A percentile compares a stretch with the other conserved stretches of the same genome.
These are phyloP conservation scores for Myoxocephalus aenaeus DNA, from an alignment of 2,797 vertebrate species.

Conservation along the genomic window DNA sequence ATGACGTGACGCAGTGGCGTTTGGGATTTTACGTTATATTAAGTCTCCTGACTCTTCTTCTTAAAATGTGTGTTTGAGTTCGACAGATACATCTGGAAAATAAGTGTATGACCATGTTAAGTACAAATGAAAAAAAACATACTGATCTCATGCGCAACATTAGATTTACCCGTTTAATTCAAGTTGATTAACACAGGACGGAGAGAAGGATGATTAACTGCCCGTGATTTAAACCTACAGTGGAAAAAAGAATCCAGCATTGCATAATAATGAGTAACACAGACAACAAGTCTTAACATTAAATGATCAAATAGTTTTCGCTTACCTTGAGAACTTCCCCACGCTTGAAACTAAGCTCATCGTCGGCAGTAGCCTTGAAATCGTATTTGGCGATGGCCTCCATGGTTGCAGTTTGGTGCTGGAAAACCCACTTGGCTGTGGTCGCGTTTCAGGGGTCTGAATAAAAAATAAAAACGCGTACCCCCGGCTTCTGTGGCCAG, in stretches of 20 bases:
- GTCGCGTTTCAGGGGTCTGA: slow-evolving; percentile 39
- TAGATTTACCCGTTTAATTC: neutral
- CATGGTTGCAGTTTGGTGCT: slow-evolving; percentile 81
- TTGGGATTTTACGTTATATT: neutral
- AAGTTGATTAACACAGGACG: neutral
- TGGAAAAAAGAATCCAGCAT: neutral
- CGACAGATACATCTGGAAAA: neutral
- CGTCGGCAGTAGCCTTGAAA: slow-evolving; percentile 99
- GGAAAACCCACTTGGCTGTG: slow-evolving; percentile 50
- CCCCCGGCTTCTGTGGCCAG: slow-evolving; percentile 69
- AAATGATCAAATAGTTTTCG: neutral
- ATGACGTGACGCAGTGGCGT: too few relatives aligned
- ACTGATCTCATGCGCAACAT: neutral
- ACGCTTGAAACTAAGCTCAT: slow-evolving; percentile 99
- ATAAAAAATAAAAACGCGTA: slow-evolving; percentile 64
- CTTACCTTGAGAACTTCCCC: slow-evolving; percentile 97
- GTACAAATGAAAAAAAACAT: neutral
- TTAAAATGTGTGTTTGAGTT: neutral
- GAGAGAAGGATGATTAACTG: neutral
- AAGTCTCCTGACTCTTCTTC: neutral
- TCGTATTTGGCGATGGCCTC: slow-evolving; percentile 99
- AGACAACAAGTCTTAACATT: slow-evolving; percentile 21
- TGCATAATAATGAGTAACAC: slow-evolving; percentile 29
- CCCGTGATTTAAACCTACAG: slow-evolving; percentile 26
- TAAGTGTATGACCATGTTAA: neutral